A percentile compares a stretch with the other conserved stretches of the same genome.
Evolutionary conservation across 35 echinoderm and acorn worm species (phyloP).

Genomic region (Nesometra sesokonis): DNA sequence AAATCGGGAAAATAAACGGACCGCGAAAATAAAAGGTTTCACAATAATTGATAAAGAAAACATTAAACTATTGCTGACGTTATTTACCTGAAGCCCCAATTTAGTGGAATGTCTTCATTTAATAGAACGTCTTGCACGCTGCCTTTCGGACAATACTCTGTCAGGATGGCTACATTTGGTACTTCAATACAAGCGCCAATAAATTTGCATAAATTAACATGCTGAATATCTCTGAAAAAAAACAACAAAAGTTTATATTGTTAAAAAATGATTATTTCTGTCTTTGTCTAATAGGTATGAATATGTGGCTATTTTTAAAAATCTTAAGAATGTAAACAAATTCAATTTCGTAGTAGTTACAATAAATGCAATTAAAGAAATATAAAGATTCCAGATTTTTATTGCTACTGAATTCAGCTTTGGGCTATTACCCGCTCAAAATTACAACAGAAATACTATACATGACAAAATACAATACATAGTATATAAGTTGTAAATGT

Average conservation of each 20-base stretch:
- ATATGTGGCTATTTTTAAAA: no score
- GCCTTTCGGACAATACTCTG: constrained; percentile 96
- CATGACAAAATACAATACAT: no score
- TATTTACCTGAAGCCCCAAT: constrained; percentile 96
- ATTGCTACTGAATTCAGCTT: no score
- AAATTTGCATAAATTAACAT: constrained; percentile 90
- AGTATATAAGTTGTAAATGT: no score
- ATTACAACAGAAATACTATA: no score
- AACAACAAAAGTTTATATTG: background rate
- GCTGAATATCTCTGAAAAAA: constrained; percentile 61
- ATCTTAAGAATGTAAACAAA: no score
- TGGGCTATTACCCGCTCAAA: no score
- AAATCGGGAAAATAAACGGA: no score
- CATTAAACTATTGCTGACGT: background rate
- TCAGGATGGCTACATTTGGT: constrained; percentile 67
- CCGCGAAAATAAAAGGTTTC: no score
- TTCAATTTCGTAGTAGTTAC: no score
- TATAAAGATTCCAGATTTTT: no score
- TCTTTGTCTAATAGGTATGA: background rate
- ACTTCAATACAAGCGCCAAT: constrained; percentile 77
- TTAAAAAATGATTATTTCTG: background rate
- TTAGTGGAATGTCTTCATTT: constrained; percentile 95
- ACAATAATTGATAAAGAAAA: background rate
- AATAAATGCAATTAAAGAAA: no score
- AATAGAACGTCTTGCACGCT: constrained; percentile 83